Percentiles rank a stretch among this genome's conserved stretches.
phyloP scores from a whole-genome alignment of 2,113 vertebrate genomes.

The Grammomys dolichurus region DNA sequence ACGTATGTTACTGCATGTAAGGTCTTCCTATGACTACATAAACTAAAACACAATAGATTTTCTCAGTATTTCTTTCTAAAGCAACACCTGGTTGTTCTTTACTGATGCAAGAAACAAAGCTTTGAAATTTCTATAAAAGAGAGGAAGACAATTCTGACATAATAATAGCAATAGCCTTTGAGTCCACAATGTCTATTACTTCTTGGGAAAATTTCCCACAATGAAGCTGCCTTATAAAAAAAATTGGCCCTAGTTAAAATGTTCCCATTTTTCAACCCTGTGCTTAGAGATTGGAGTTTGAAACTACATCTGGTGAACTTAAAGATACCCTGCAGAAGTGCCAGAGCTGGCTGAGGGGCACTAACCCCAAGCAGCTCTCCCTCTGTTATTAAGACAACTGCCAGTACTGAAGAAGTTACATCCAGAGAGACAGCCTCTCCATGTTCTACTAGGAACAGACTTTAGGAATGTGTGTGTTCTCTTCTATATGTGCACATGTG shows the following conservation, averaged over 20 bases:
- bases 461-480: not conserved
- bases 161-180: conserved; percentile 71
- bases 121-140: conserved; percentile 65
- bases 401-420: not conserved
- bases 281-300: conserved; percentile 74
- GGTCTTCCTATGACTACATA: not conserved
- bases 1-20: not conserved
- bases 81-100: not conserved
- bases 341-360: conserved; percentile 22
- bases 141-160: conserved; percentile 55
- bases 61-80: conserved; percentile 38
- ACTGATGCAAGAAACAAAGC: conserved; percentile 52
- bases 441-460: not conserved
- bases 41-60: conserved; percentile 1
- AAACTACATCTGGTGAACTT: conserved; percentile 62
- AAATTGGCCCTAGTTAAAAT: conserved; percentile 73
- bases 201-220: conserved; percentile 75
- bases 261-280: conserved; percentile 57
- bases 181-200: conserved; percentile 63
- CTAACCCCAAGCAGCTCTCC: conserved; percentile 12
- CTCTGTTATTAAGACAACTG: not conserved
- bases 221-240: conserved; percentile 77
- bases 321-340: conserved; percentile 34
- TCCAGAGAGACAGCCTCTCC: not conserved
- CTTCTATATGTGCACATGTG: not conserved